A percentile compares a stretch with the other conserved stretches of the same genome.
These are phyloP conservation scores for Schrankia costaestrigalis DNA, from an alignment of 2,888 invertebrate species.

Conservation along the genomic window DNA sequence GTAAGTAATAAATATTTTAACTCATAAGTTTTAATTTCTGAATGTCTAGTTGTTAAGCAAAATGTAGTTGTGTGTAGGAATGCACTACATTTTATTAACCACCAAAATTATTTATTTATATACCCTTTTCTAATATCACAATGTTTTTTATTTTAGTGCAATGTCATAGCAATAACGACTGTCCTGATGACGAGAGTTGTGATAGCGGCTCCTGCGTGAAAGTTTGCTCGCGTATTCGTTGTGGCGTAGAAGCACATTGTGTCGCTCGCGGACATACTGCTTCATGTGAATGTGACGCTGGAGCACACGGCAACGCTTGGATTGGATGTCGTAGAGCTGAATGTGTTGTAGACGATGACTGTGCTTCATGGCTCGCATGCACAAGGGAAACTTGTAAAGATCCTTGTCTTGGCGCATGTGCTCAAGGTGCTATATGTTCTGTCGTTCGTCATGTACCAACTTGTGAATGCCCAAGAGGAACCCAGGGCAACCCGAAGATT, in stretches of 20 bases:
- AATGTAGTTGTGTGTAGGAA: too few relatives aligned
- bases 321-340: conserved; percentile 88
- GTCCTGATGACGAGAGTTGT: conserved; percentile 90
- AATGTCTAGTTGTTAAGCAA: too few relatives aligned
- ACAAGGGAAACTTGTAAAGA: conserved; percentile 88
- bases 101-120: too few relatives aligned
- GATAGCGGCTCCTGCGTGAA: conserved; percentile 90
- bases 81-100: too few relatives aligned
- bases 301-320: conserved; percentile 89
- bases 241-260: conserved; percentile 90
- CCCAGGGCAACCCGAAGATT: conserved; percentile 87
- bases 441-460: conserved; percentile 88
- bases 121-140: too few relatives aligned
- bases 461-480: conserved; percentile 92
- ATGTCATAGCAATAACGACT: conserved; percentile 92
- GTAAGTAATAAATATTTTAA: too few relatives aligned
- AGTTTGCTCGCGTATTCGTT: conserved; percentile 89
- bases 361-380: conserved; percentile 89
- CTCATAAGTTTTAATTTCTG: too few relatives aligned
- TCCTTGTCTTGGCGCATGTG: conserved; percentile 92
- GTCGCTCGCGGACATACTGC: conserved; percentile 89
- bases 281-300: conserved; percentile 87
- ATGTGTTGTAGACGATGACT: conserved; percentile 88
- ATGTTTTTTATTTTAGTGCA: conserved; percentile 81
- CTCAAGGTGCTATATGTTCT: conserved; percentile 87